A percentile compares a stretch with the other conserved stretches of the same genome.
Conservation (phyloP, 1,140 invertebrate genomes). For the Aphaenogaster floridana region DNA sequence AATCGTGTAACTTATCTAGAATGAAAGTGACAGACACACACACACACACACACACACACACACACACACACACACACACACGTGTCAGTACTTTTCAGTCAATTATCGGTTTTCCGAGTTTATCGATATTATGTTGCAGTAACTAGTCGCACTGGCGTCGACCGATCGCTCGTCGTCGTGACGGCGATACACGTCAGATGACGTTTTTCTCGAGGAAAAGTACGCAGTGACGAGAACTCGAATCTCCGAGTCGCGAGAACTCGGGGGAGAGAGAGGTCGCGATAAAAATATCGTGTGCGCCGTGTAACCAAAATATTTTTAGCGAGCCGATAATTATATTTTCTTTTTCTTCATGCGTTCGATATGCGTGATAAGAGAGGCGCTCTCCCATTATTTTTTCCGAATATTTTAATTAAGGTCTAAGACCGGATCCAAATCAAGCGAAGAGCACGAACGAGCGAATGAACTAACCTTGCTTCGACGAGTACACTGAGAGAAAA, state of each 20-base stretch:
- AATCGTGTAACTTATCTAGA: slow-evolving; percentile 31
- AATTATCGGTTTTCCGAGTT: slow-evolving; percentile 54
- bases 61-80: not conserved
- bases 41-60: too few relatives aligned
- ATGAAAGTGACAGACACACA: slow-evolving; percentile 19
- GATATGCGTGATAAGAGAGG: slow-evolving; percentile 6
- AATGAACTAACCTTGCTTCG: not conserved
- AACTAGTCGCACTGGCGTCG: slow-evolving; percentile 39
- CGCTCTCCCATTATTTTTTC: not conserved
- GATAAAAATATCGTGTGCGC: slow-evolving; percentile 55
- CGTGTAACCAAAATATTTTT: slow-evolving; percentile 54
- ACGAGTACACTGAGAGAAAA: not conserved
- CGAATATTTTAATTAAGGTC: slow-evolving; percentile 8
- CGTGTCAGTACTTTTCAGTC: slow-evolving; percentile 47
- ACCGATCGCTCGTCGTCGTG: slow-evolving; percentile 18
- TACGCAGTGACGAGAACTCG: slow-evolving; percentile 25
- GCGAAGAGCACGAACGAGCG: not conserved
- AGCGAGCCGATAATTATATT: slow-evolving; percentile 51
- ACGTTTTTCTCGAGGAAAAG: slow-evolving; percentile 44
- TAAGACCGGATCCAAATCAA: not conserved
- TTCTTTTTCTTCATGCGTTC: slow-evolving; percentile 2
- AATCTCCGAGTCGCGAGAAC: slow-evolving; percentile 14
- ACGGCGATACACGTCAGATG: not conserved
- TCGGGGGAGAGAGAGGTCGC: not conserved
- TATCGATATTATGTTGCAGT: slow-evolving; percentile 35